A percentile compares a stretch with the other conserved stretches of the same genome.
These are phyloP conservation scores for Theretra japonica DNA, from an alignment of 2,888 invertebrate genomes.

Conservation along the genomic window DNA sequence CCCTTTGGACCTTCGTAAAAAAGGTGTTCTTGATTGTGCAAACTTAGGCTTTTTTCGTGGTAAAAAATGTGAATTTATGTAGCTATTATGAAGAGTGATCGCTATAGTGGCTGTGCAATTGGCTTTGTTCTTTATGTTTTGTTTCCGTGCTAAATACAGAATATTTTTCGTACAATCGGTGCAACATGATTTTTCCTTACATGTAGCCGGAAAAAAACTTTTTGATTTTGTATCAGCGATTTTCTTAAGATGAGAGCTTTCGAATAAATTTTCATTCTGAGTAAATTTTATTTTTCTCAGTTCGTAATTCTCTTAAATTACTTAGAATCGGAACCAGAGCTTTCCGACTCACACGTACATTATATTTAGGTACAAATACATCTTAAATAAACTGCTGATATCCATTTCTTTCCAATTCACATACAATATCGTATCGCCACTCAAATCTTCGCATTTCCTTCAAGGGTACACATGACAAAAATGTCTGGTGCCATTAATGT, in stretches of 20 bases:
- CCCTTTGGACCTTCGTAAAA: constrained; percentile 44
- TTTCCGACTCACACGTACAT: too few relatives aligned
- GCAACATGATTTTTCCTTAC: too few relatives aligned
- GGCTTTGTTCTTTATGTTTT: too few relatives aligned
- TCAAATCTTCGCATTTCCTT: constrained; percentile 3
- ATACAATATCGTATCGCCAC: neutral
- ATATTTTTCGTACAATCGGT: too few relatives aligned
- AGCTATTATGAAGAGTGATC: neutral
- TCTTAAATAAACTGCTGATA: neutral
- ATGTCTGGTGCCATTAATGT: constrained; percentile 8
- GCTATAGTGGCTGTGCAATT: neutral
- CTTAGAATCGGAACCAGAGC: too few relatives aligned
- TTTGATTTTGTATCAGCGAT: too few relatives aligned
- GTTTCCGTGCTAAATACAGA: too few relatives aligned
- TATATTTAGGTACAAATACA: neutral
- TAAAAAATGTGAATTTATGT: neutral
- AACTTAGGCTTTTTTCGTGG: neutral
- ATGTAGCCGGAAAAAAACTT: too few relatives aligned
- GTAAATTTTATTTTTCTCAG: too few relatives aligned
- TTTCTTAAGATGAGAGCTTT: too few relatives aligned
- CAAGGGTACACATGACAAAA: constrained; percentile 1
- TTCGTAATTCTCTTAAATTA: too few relatives aligned
- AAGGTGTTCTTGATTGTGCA: constrained; percentile 39
- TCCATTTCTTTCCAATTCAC: neutral
- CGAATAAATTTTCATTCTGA: too few relatives aligned